These are phyloP conservation scores for Cryptocephalus primarius DNA, from an alignment of 2,888 invertebrate species.

Conservation along the genomic window DNA sequence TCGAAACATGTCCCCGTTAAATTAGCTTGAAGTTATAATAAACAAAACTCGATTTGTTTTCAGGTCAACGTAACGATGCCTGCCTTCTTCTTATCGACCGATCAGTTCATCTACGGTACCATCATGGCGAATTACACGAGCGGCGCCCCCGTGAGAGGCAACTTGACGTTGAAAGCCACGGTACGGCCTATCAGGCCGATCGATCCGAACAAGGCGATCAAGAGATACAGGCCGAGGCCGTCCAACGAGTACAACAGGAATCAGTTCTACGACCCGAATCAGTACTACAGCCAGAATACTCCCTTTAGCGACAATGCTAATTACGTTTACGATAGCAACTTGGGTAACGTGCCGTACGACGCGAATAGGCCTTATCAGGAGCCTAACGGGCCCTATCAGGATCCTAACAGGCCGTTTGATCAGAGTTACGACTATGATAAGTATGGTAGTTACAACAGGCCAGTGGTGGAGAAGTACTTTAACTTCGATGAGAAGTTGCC, in stretches of 20 bases:
- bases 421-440: slow-evolving; percentile 3
- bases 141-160: slow-evolving; percentile 81
- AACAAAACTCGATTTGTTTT: slow-evolving; percentile 1
- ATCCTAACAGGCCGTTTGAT: slow-evolving; percentile 6
- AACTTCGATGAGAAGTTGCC: slow-evolving; percentile 73
- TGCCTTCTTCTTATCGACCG: slow-evolving; percentile 83
- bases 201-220: slow-evolving; percentile 17
- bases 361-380: slow-evolving; percentile 1
- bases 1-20: no score
- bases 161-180: slow-evolving; percentile 74
- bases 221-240: slow-evolving; percentile 16
- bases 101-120: slow-evolving; percentile 70
- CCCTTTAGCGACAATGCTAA: slow-evolving; percentile 4
- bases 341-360: neutral
- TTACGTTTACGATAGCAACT: slow-evolving; percentile 3
- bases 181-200: slow-evolving; percentile 53
- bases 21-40: no score
- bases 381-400: slow-evolving; percentile 1
- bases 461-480: slow-evolving; percentile 54
- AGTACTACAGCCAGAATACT: slow-evolving; percentile 1
- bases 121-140: slow-evolving; percentile 94
- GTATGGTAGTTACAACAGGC: slow-evolving; percentile 16
- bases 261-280: slow-evolving; percentile 4
- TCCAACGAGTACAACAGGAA: slow-evolving; percentile 4
- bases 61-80: slow-evolving; percentile 89